These are phyloP conservation scores for Tiaroga cobitis DNA, from an alignment of 2,797 vertebrate genomes.

Conservation along the genomic window DNA sequence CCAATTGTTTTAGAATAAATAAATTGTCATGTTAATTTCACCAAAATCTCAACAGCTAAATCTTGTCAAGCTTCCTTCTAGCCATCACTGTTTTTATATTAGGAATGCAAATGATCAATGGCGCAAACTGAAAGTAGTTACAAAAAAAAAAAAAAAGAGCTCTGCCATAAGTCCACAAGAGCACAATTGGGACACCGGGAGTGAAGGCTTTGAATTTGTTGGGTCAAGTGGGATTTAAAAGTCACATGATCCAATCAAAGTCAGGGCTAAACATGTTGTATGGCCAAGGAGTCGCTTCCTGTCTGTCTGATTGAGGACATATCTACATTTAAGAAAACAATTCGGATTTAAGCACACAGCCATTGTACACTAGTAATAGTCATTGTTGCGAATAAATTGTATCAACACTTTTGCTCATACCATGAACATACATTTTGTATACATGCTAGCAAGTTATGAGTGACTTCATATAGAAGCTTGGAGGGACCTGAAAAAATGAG, in stretches of 20 bases:
- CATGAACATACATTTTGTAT: not conserved
- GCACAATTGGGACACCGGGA: slow-evolving; percentile 25
- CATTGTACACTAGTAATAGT: too few species aligned
- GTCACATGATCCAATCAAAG: slow-evolving; percentile 48
- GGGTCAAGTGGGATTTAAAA: slow-evolving; percentile 38
- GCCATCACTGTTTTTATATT: not conserved
- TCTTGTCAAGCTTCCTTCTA: not conserved
- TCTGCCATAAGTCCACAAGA: slow-evolving; percentile 33
- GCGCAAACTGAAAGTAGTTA: not conserved
- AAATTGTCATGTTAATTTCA: not conserved
- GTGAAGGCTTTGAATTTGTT: not conserved
- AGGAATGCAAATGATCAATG: not conserved
- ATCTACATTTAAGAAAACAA: not conserved
- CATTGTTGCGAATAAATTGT: not conserved
- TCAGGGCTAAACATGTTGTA: slow-evolving; percentile 38
- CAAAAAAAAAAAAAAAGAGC: not conserved
- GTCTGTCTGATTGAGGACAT: slow-evolving; percentile 11
- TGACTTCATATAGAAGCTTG: too few species aligned
- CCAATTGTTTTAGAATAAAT: not conserved
- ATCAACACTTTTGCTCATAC: not conserved
- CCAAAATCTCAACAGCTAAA: not conserved
- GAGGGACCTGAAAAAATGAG: not conserved
- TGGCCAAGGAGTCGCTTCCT: slow-evolving; percentile 22
- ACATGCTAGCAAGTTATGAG: not conserved
- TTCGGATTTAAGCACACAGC: not conserved